phyloP scores from a whole-genome alignment of 2,888 invertebrate species.

The Phalangium opilio region DNA sequence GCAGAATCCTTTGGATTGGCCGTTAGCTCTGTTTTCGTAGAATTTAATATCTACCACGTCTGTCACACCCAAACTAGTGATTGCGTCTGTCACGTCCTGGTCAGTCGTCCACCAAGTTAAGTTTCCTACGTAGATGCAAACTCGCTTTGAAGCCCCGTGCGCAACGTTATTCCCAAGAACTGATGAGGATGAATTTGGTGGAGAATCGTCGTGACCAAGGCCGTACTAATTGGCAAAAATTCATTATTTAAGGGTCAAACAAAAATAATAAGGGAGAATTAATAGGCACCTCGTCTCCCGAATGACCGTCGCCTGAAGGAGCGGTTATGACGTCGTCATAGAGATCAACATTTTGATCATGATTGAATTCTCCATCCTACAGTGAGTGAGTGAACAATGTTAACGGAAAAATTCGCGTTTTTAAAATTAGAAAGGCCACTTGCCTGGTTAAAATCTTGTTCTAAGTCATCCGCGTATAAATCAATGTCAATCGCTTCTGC shows the following conservation, averaged over 20 bases:
- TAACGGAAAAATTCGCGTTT: not conserved
- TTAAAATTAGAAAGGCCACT: constrained; percentile 22
- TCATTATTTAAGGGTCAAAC: too few relatives aligned
- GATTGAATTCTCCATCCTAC: constrained; percentile 43
- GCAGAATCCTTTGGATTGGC: constrained; percentile 97
- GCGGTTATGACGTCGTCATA: constrained; percentile 90
- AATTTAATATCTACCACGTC: constrained; percentile 98
- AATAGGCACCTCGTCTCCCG: constrained; percentile 9
- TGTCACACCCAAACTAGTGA: constrained; percentile 68
- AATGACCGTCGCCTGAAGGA: constrained; percentile 36
- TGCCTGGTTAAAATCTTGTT: constrained; percentile 78
- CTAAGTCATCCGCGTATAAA: constrained; percentile 91
- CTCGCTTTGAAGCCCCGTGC: constrained; percentile 8
- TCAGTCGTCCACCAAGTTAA: constrained; percentile 99
- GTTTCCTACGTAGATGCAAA: constrained; percentile 84
- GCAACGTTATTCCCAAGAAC: not conserved
- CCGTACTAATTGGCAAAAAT: not conserved
- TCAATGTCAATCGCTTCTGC: constrained; percentile 69
- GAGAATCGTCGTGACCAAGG: constrained; percentile 1
- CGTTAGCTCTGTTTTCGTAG: constrained; percentile 96
- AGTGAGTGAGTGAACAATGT: constrained; percentile 2
- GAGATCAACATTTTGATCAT: constrained; percentile 65
- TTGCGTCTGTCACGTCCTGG: constrained; percentile 83
- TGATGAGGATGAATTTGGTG: not conserved
- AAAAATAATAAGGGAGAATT: too few relatives aligned